Conservation (phyloP, 1,140 invertebrate species). For the Dufourea novaeangliae region DNA sequence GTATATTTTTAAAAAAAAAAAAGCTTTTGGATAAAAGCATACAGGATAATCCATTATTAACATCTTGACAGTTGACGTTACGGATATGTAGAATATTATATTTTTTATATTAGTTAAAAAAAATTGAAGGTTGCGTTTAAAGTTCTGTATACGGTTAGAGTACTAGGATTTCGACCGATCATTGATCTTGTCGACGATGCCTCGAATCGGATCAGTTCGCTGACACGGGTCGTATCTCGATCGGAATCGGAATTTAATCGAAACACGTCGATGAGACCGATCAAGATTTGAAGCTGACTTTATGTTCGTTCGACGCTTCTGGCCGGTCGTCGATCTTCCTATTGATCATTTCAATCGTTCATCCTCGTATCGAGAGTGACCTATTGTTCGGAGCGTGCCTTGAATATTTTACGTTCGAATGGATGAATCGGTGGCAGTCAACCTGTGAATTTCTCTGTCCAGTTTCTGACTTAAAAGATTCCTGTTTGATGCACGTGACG, state of each 20-base stretch:
- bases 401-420: slow-evolving; percentile 5
- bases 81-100: background rate
- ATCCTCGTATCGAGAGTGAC: background rate
- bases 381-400: slow-evolving; percentile 6
- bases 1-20: too few relatives aligned
- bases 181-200: slow-evolving; percentile 12
- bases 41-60: too few relatives aligned
- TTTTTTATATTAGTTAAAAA: too few relatives aligned
- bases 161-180: background rate
- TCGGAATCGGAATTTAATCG: slow-evolving; percentile 17
- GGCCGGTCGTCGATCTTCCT: slow-evolving; percentile 36
- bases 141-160: background rate
- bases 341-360: slow-evolving; percentile 39
- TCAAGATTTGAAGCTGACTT: slow-evolving; percentile 23
- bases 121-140: too few relatives aligned
- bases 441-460: background rate
- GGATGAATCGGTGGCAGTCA: background rate
- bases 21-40: too few relatives aligned
- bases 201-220: background rate
- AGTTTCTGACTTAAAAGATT: background rate
- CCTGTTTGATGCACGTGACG: background rate
- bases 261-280: slow-evolving; percentile 26
- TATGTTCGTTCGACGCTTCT: slow-evolving; percentile 33
- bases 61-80: too few relatives aligned
- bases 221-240: slow-evolving; percentile 23